Base-by-base conservation (phyloP, 2,797 vertebrate species). In the Acomys russatus region DNA sequence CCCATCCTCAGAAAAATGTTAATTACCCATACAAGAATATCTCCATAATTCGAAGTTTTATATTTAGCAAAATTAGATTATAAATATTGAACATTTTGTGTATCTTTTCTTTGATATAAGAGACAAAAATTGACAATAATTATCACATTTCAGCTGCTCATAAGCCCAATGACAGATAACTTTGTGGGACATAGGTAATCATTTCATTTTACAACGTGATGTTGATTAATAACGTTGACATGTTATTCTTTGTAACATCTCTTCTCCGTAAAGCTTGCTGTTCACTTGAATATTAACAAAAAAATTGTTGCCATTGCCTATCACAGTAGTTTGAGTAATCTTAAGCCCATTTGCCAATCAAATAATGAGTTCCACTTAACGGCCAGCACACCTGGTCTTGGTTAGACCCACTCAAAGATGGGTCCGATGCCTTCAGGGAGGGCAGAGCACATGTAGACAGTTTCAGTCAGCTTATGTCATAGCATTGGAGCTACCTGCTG, bases 51-150 rank as follows among this genome's bases (percentile, higher is more conserved):
- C 22, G 20, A 88, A 77, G 18, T 79, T 94, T 87, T 73, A 49
- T 56, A 79, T 80, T 92, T 88, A 94, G 88, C 54, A 89, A 96
- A 94, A 92, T 94, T 73, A 70, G 18, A 91, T 56, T 73, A 30
- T 90, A 87, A 73, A 80, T 88, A 25, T 68, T 51, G 61, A 94
- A 77, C 4, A 64, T 9, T 78, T 88, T 10, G 0, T 38, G 18
- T 74, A 10, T 64, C 74, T 85, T 51, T 78, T 89, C 74, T 94
- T 82, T n/a, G 17, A 71, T 49, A 44, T 17, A 11, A 14, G 33
- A 92, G 30, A 59, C 9, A 54, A 92, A 94, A 91, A 59, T 71
- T 35, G 90, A 23, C 82, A 94, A 76, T 56, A 51, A 17, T 63
- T 66, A 64, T 49, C 73, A 63, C n/a, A n/a, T 64, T 23, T 59